phyloP scores from a whole-genome alignment of 1,140 invertebrate species.

The Lucilia sericata region DNA sequence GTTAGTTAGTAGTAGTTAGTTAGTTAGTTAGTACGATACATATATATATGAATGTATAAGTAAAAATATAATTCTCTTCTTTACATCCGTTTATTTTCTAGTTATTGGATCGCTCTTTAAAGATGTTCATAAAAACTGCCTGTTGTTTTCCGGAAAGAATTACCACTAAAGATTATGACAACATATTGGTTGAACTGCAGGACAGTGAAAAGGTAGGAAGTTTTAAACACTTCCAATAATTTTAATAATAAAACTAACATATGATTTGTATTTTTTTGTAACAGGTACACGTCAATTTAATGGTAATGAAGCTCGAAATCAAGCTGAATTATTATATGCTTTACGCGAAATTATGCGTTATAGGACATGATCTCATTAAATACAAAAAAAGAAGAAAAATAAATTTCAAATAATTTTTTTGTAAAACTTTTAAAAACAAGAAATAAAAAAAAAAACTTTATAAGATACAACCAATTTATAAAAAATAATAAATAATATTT shows the following conservation, averaged over 20 bases:
- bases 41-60: no score
- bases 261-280: no score
- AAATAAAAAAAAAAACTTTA: background rate
- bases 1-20: no score
- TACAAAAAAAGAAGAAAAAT: constrained; percentile 14
- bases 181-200: constrained; percentile 87
- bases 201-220: constrained; percentile 95
- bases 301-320: constrained; percentile 89
- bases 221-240: no score
- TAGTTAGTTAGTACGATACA: no score
- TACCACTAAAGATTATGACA: constrained; percentile 84
- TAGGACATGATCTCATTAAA: constrained; percentile 68
- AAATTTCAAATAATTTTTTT: constrained; percentile 47
- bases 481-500: constrained; percentile 12
- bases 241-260: no score
- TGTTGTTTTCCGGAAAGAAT: constrained; percentile 89
- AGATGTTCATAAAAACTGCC: constrained; percentile 89
- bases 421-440: background rate
- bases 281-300: constrained; percentile 92
- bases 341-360: constrained; percentile 73
- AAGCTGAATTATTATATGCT: constrained; percentile 88
- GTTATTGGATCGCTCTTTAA: constrained; percentile 83
- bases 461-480: constrained; percentile 5
- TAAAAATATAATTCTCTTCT: no score
- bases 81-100: no score